A percentile compares a stretch with the other conserved stretches of the same genome.
phyloP scores from a whole-genome alignment of 1,140 invertebrate genomes.

The Bombus terrestris region DNA sequence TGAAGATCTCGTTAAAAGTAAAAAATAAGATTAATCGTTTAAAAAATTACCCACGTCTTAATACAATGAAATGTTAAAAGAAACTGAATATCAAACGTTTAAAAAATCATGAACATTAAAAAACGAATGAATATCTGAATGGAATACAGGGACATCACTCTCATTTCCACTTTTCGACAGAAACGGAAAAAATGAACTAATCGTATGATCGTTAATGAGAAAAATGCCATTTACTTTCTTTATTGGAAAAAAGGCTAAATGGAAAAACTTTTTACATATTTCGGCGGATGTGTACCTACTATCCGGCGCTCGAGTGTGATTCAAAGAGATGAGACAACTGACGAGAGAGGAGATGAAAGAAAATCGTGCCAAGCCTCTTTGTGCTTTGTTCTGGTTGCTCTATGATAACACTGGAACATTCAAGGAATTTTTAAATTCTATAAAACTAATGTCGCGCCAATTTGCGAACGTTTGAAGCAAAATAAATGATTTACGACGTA shows the following conservation, averaged over 20 bases:
- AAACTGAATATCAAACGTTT: neutral
- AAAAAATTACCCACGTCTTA: neutral
- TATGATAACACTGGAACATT: neutral
- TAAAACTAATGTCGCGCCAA: neutral
- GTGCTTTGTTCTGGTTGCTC: neutral
- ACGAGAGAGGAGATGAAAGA: neutral
- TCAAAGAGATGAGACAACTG: constrained; percentile 17
- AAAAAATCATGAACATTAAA: neutral
- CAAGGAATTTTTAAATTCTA: neutral
- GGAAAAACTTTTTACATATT: neutral
- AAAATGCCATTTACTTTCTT: neutral
- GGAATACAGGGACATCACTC: no score
- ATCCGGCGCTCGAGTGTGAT: neutral
- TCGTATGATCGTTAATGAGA: neutral
- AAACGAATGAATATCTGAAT: neutral
- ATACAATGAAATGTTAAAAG: neutral
- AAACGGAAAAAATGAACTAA: neutral
- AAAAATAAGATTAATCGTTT: neutral
- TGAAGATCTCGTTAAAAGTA: no score
- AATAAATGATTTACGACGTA: constrained; percentile 5
- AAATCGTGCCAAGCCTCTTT: neutral
- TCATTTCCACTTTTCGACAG: neutral
- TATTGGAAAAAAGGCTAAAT: constrained; percentile 10
- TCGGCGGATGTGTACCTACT: neutral
- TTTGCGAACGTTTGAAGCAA: neutral